Evolutionary conservation across 2,888 invertebrate species (phyloP), one percentile per base, ranked within the genome.

Genomic region (Oscheius sp.): DNA sequence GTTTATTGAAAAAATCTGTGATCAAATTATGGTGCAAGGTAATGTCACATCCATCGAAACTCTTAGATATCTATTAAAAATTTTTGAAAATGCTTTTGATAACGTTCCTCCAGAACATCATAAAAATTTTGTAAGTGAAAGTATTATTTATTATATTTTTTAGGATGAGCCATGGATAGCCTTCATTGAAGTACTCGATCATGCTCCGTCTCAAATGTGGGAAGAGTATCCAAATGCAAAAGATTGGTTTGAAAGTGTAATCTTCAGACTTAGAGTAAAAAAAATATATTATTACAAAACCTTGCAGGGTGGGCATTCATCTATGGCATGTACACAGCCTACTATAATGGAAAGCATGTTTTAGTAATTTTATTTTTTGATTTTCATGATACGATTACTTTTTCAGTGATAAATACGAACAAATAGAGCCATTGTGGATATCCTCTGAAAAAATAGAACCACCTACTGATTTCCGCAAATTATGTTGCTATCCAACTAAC

Each of bases 391-490:
- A n/a, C n/a, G n/a, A n/a, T n/a, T n/a, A n/a, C n/a, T n/a, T n/a
- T n/a, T n/a, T n/a, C n/a, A n/a, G n/a, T n/a, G n/a, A n/a, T n/a
- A n/a, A n/a, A n/a, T n/a, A n/a, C n/a, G n/a, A n/a, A n/a, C n/a
- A n/a, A n/a, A n/a, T n/a, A n/a, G n/a, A n/a, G n/a, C n/a, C n/a
- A n/a, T n/a, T n/a, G n/a, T n/a, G n/a, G n/a, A n/a, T n/a, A n/a
- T n/a, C n/a, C n/a, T 33, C 47, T 2, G 65, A 65, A 22, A 26
- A 5, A 26, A 36, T 30, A 22, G 74, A 71, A 41, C 86, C 87
- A 47, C 90, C 90, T 0, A 87, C 88, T 2, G 82, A 87, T 71
- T 89, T 87, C 75, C 75, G 87, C 12, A 74, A 81, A 1, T 67
- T 88, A 8, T 72, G 86, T 2, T 79, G 87, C 2, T 72, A 86